Evolutionary conservation across 2,888 invertebrate species (phyloP), one percentile per base, ranked within the genome.

Genomic region (Thymelicus lineola): DNA sequence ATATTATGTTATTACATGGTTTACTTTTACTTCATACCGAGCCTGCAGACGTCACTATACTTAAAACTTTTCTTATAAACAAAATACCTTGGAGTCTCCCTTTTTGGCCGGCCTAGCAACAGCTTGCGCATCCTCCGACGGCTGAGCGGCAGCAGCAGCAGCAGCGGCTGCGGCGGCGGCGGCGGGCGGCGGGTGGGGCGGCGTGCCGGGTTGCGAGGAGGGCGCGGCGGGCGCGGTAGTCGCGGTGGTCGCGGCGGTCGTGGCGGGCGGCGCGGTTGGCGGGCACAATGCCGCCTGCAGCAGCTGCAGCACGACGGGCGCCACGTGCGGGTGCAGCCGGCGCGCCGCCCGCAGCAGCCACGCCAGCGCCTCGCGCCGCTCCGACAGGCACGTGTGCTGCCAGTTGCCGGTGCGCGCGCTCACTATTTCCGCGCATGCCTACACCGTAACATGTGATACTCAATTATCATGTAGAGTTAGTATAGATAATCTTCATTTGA

Each of bases 341-440:
- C 98, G 97, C 80, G 98, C 97, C 60, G 97, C 97, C 72, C 97
- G 95, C 80, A 99, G 95, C 80, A 99, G 96, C 77, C 98, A 96
- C 36, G 98, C 94, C 61, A 98, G 95, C 6, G 96, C 96, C 75
- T 95, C 95, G 76, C 94, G 94, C 38, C 96, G 95, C 80, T 97
- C 96, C 46, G 95, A 94, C 2, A 95, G 87, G 82, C 98, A 98
- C 85, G 97, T 97, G 82, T 96, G 95, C 88, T 99, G 99, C 99
- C 99, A 99, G 93, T 99, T 99, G 76, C 97, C 96, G 0, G 98
- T 98, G 66, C 99, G 96, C 66, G 96, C 96, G 65, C 96, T 96
- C 46, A 98, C 98, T 71, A 99, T 97, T 87, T 99, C 99, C 64
- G 97, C 96, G 80, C 99, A 98, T 6, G 97, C 97, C 87, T 94